Evolutionary conservation across 1,140 invertebrate species (phyloP).

Genomic region (Phortica variegata): DNA sequence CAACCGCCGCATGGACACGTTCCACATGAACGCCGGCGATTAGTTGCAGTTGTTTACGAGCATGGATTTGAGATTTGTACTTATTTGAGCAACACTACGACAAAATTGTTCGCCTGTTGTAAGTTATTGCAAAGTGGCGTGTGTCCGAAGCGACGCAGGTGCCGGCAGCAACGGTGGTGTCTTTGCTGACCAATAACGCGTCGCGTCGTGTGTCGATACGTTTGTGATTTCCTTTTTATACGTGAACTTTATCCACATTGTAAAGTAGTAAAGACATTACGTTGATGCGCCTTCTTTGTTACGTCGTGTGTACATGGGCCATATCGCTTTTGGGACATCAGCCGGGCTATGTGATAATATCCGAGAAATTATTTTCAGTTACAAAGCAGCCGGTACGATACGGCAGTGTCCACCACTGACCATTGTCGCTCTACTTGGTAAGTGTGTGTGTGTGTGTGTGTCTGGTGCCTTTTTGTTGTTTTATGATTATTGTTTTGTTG

Average conservation of each 20-base stretch:
- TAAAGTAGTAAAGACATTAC: constrained; percentile 55
- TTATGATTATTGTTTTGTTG: constrained; percentile 49
- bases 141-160: constrained; percentile 27
- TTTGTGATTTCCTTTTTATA: constrained; percentile 45
- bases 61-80: constrained; percentile 52
- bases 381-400: constrained; percentile 7
- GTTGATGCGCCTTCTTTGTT: constrained; percentile 31
- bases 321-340: constrained; percentile 49
- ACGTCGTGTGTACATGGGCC: constrained; percentile 9
- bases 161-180: constrained; percentile 14
- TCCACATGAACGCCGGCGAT: constrained; percentile 52
- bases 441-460: constrained; percentile 25
- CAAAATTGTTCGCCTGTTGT: constrained; percentile 41
- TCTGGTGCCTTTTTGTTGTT: constrained; percentile 37
- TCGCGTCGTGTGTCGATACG: constrained; percentile 35
- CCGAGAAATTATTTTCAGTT: constrained; percentile 51
- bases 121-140: constrained; percentile 52
- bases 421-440: too few relatives aligned
- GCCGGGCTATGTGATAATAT: constrained; percentile 37
- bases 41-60: constrained; percentile 54
- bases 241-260: constrained; percentile 46
- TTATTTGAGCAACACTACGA: constrained; percentile 23
- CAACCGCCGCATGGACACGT: constrained; percentile 54
- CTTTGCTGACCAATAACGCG: constrained; percentile 7
- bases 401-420: too few relatives aligned